Evolutionary conservation across 2,113 vertebrate species (phyloP).

Genomic region (Daubentonia madagascariensis): DNA sequence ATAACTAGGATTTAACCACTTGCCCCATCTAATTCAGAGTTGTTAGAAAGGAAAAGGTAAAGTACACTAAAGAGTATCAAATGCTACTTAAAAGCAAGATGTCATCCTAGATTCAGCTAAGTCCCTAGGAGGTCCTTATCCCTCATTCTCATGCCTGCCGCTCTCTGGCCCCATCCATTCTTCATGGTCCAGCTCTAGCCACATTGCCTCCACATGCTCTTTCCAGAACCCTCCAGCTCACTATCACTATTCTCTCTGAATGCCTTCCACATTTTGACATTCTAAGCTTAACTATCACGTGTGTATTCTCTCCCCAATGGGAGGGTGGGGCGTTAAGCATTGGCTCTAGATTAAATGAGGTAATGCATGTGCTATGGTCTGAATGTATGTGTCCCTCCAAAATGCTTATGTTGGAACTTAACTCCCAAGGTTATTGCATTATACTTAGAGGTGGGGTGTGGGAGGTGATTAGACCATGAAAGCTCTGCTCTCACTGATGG

Average conservation of each 20-base stretch:
- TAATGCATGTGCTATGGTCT: background rate
- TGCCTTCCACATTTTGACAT: background rate
- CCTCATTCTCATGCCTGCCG: background rate
- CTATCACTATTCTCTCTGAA: background rate
- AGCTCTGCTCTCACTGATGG: background rate
- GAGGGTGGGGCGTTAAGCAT: background rate
- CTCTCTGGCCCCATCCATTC: background rate
- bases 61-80: background rate
- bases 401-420: background rate
- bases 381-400: background rate
- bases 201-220: background rate
- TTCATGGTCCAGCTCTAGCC: background rate
- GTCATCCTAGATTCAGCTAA: background rate
- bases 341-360: background rate
- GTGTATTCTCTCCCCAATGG: background rate
- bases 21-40: background rate
- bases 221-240: background rate
- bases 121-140: background rate
- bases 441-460: background rate
- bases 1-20: background rate
- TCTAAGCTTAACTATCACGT: background rate
- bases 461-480: background rate
- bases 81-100: background rate
- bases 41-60: background rate
- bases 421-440: background rate